Base-by-base conservation (phyloP, 2,113 vertebrate genomes). In the Bombycilla garrulus region DNA sequence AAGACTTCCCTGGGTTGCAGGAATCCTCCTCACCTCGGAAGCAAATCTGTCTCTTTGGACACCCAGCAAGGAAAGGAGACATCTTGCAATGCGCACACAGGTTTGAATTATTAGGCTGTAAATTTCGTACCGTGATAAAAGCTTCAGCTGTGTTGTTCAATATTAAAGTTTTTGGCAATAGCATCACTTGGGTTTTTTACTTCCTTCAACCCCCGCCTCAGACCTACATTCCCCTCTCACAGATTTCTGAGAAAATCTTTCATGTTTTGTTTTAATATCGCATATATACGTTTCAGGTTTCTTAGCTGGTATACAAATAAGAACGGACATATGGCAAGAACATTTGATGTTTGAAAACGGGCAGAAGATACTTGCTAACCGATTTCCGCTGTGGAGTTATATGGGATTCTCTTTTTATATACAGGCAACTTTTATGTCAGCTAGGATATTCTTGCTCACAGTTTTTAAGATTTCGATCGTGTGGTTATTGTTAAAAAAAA, bases 51-150 rank as follows among this genome's bases (percentile, higher is more conserved):
- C 28, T 64, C 29, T 86, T 86, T 45, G 22, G 48, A 12, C 72
- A 71, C 23, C 24, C 48, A 48, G 65, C 53, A 66, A 92, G 36
- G 15, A 56, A 19, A 57, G 80, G 17, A 82, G 18, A 67, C 65
- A 88, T 86, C 90, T 95, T 94, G 73, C 76, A 78, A 73, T 28
- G 82, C 21, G 21, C 76, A 22, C 61, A 40, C 40, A 35, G 51
- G 47, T 84, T 92, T 91, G 57, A 89, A 90, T 90, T 94, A 91
- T 84, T 92, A 86, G 92, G 44, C 88, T 95, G 77, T 96, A 97
- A 97, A 97, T 86, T 97, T 96, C 83, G 51, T 97, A 86, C 91
- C 67, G 56, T 91, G 96, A 96, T 95, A 97, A 96, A 94, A 93
- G 76, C 80, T 94, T 96, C 90, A 90, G 90, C 72, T 88, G 86